Conservation (phyloP, 2,797 vertebrate genomes). For the Tympanoctomys barrerae region DNA sequence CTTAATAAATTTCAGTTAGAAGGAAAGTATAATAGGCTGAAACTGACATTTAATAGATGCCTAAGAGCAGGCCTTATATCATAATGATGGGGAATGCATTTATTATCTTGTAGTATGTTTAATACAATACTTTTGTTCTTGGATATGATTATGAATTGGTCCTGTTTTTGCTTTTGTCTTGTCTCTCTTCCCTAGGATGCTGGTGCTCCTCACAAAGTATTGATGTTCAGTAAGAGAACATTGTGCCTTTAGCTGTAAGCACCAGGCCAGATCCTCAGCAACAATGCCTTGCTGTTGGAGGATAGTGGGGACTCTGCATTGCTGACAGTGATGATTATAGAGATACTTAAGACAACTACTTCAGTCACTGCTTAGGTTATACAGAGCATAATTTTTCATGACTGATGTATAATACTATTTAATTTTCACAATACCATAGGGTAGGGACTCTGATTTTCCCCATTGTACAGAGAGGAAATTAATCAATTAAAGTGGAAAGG, state of each 20-base stretch:
- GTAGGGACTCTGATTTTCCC: not conserved
- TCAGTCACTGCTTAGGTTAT: not conserved
- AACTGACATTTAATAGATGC: not conserved
- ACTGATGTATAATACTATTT: not conserved
- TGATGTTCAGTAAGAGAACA: not conserved
- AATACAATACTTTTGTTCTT: not conserved
- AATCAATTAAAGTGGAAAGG: not conserved
- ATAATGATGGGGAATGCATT: not conserved
- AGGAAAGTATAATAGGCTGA: not conserved
- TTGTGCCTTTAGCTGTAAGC: not conserved
- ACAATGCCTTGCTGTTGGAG: not conserved
- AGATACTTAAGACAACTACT: not conserved
- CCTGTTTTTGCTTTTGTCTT: not conserved
- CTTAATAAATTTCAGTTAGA: not conserved
- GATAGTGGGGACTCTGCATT: not conserved
- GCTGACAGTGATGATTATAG: not conserved
- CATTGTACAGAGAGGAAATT: not conserved
- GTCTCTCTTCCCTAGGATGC: not conserved
- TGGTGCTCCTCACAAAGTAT: not conserved
- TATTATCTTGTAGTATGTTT: not conserved
- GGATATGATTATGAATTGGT: not conserved
- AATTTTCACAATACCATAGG: not conserved
- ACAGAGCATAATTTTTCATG: not conserved
- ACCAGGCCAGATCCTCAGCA: not conserved
- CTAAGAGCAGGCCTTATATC: not conserved